phyloP scores from a whole-genome alignment of 2,113 vertebrate species.

The Cyphomyrus plagiostoma region DNA sequence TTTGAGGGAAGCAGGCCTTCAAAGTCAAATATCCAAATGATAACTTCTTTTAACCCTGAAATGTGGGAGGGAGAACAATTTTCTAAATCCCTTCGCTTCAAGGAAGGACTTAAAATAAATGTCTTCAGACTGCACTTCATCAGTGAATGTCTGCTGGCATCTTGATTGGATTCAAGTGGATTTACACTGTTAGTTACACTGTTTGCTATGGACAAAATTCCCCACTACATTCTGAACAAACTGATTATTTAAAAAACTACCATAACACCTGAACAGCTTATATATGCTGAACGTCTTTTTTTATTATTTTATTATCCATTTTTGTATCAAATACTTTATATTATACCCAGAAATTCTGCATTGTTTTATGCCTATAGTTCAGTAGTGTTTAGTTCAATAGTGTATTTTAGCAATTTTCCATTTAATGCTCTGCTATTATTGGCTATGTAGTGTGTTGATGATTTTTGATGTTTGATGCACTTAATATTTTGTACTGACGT shows the following conservation, averaged over 20 bases:
- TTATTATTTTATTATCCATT: background rate
- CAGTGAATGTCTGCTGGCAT: background rate
- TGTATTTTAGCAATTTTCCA: background rate
- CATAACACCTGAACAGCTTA: background rate
- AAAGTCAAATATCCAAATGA: background rate
- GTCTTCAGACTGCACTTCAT: background rate
- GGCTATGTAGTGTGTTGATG: background rate
- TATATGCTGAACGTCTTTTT: background rate
- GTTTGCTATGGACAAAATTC: background rate
- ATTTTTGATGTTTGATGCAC: background rate
- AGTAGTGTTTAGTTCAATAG: background rate
- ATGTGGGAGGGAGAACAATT: background rate
- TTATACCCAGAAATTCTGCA: background rate
- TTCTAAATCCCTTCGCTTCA: background rate
- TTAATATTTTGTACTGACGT: background rate
- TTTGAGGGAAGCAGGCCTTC: background rate
- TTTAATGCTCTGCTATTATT: background rate
- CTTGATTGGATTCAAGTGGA: slow-evolving; percentile 1
- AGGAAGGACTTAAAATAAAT: background rate
- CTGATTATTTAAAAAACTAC: background rate
- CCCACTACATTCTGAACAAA: background rate
- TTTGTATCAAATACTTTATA: background rate
- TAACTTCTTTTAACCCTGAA: background rate
- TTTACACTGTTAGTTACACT: background rate
- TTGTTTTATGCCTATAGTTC: background rate